Evolutionary conservation across 2,797 vertebrate genomes (phyloP).

Genomic region (Poeciliopsis turneri): DNA sequence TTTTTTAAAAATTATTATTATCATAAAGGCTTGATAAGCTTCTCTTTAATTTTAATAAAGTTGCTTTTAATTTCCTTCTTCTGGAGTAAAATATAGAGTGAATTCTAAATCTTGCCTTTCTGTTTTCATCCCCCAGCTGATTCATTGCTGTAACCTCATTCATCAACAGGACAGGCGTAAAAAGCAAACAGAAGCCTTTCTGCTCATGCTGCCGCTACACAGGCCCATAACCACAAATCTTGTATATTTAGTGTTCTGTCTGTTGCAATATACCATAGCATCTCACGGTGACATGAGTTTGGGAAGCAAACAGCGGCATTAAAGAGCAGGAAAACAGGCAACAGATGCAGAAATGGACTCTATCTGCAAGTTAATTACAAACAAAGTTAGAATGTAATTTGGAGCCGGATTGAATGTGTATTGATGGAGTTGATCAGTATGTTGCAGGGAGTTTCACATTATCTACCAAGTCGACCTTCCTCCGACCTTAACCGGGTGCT

Average conservation of each 20-base stretch:
- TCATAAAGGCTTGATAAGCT: constrained; percentile 36
- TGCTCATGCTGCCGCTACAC: constrained; percentile 18
- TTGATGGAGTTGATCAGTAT: constrained; percentile 25
- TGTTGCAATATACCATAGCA: constrained; percentile 23
- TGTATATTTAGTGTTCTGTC: constrained; percentile 39
- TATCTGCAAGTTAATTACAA: constrained; percentile 29
- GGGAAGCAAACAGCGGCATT: constrained; percentile 36
- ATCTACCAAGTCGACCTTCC: constrained; percentile 12
- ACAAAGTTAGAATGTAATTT: constrained; percentile 38
- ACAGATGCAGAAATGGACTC: constrained; percentile 29
- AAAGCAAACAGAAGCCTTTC: constrained; percentile 31
- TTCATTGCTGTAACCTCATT: constrained; percentile 41
- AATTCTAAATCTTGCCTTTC: constrained; percentile 36
- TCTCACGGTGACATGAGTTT: constrained; percentile 15
- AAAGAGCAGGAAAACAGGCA: constrained; percentile 19
- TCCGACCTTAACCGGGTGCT: neutral
- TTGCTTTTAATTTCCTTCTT: constrained; percentile 50
- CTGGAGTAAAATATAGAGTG: constrained; percentile 3
- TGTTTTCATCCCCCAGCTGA: constrained; percentile 33
- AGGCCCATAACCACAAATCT: constrained; percentile 39
- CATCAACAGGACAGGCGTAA: constrained; percentile 27
- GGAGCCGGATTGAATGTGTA: constrained; percentile 22
- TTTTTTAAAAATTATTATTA: constrained; percentile 38
- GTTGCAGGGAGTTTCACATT: constrained; percentile 11
- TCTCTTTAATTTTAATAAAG: constrained; percentile 49